Base-by-base conservation (phyloP, 2,113 vertebrate species). In the Cheirogaleus medius region DNA sequence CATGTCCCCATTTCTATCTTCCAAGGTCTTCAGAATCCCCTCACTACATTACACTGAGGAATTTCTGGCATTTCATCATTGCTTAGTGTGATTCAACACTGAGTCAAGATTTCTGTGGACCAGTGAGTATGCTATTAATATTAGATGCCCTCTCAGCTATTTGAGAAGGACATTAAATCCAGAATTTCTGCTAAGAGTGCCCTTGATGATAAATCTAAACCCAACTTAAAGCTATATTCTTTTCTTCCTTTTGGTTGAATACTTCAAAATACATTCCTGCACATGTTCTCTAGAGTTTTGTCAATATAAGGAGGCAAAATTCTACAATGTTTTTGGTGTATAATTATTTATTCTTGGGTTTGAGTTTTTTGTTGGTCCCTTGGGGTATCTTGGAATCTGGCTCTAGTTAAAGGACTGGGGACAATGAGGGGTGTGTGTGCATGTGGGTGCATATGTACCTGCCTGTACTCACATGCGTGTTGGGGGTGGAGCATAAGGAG, bases 271-370 rank as follows among this genome's bases (percentile, higher is more conserved):
- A 23, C 27, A 64, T 87, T 73, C 80, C 87, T 74, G 13, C 0
- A 68, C 20, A 2, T 44, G 47, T 42, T 69, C 37, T 63, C 27
- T 82, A 39, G 68, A 56, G 47, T 58, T 77, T 91, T 85, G 37
- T 63, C 83, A 93, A 73, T 5, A 29, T 23, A 94, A 97, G 47
- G 21, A 89, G 94, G n/a, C 9, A 54, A 58, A 14, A 8, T 60
- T 86, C 60, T 82, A 56, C 14, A 85, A 20, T 58, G 37, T 8
- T 94, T 74, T 93, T 47, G 39, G 76, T 80, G 18, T 66, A 14
- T 58, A 49, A 64, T 74, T n/a, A 18, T 96, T 87, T 91, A 37
- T 69, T 90, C 52, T 71, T 74, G 63, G n/a, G 18, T 84, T 96
- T 87, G 37, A 64, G 23, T 77, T 73, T 90, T 90, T 77, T 52